Evolutionary conservation across 2,797 vertebrate genomes (phyloP).

Genomic region (Lepidocolaptes lacrymiger): DNA sequence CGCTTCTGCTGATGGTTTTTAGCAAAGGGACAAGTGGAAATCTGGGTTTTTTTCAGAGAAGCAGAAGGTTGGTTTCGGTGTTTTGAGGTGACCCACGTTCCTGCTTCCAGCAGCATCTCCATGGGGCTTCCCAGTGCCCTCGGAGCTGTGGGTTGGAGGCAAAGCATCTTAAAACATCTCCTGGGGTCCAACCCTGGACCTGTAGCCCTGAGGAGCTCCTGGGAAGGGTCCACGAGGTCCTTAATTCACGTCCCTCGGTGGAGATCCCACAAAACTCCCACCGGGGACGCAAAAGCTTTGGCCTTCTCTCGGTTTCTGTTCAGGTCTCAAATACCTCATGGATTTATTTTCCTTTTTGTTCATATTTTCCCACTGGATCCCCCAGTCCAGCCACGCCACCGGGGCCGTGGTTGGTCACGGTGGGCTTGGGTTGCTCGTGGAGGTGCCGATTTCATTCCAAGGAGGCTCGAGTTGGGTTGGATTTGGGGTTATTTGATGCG

Average conservation of each 20-base stretch:
- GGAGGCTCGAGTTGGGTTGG: neutral
- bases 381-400: accelerated
- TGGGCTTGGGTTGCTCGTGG: neutral
- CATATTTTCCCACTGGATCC: neutral
- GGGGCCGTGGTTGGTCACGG: neutral
- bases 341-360: neutral
- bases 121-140: accelerated
- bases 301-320: neutral
- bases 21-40: neutral
- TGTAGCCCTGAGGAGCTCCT: accelerated
- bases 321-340: constrained; percentile 17
- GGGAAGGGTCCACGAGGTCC: neutral
- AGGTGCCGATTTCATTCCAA: neutral
- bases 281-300: accelerated
- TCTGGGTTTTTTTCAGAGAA: neutral
- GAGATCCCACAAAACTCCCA: neutral
- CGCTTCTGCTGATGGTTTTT: neutral
- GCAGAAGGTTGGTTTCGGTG: neutral
- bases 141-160: neutral
- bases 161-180: neutral
- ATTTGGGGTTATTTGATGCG: neutral
- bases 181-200: neutral
- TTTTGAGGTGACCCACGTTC: neutral
- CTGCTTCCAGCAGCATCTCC: neutral
- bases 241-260: accelerated